A percentile compares a stretch with the other conserved stretches of the same genome.
Evolutionary conservation across 2,113 vertebrate genomes (phyloP).

Genomic region (Amazona vittata): DNA sequence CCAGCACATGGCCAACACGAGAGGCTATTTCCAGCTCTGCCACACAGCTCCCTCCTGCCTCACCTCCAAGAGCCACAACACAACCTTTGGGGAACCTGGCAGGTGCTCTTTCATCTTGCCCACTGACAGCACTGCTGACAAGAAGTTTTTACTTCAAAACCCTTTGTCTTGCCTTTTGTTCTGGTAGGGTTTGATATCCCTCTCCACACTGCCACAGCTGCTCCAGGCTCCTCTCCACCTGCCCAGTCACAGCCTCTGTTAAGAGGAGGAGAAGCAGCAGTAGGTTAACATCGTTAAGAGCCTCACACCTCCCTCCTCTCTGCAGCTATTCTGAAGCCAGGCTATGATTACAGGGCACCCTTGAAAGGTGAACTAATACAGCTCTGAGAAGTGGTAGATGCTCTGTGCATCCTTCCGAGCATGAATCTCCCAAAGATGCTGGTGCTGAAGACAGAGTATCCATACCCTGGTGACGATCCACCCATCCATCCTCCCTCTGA

Average conservation of each 20-base stretch:
- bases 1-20: fast-evolving
- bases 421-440: background rate
- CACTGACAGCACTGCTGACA: background rate
- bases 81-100: background rate
- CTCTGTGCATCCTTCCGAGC: background rate
- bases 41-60: background rate
- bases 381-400: background rate
- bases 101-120: background rate
- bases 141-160: background rate
- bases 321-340: background rate
- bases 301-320: background rate
- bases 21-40: background rate
- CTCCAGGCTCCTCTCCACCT: background rate
- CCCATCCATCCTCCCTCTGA: background rate
- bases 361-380: background rate
- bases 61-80: fast-evolving
- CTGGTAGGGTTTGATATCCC: background rate
- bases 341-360: background rate
- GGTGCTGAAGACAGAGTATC: background rate
- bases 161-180: background rate
- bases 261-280: background rate
- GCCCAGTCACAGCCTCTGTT: background rate
- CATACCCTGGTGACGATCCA: fast-evolving
- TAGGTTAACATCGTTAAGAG: background rate
- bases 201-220: background rate